Percentiles rank a stretch among this genome's conserved stretches.
Conservation (phyloP, 2,888 invertebrate species). For the Protonemura montana region DNA sequence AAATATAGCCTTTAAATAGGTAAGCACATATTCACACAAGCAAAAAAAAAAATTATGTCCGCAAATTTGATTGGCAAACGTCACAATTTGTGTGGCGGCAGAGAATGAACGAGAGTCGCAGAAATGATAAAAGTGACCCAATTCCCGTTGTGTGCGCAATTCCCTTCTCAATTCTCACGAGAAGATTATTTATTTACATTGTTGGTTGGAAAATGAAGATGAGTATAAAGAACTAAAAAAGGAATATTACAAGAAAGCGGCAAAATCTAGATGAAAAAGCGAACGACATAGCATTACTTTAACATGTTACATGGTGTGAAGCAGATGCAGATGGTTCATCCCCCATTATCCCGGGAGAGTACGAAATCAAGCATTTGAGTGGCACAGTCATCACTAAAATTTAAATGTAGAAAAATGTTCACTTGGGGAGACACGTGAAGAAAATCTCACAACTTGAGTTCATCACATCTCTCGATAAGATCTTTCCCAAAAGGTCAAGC, state of each 20-base stretch:
- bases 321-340: too few relatives aligned
- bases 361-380: too few relatives aligned
- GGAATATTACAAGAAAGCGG: background rate
- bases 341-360: too few relatives aligned
- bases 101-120: constrained; percentile 1
- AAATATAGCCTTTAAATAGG: too few relatives aligned
- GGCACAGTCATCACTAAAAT: too few relatives aligned
- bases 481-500: too few relatives aligned
- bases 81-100: too few relatives aligned
- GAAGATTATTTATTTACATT: background rate
- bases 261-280: background rate
- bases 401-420: too few relatives aligned
- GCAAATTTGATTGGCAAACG: background rate
- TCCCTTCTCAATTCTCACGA: background rate
- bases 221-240: background rate
- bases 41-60: background rate
- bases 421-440: too few relatives aligned
- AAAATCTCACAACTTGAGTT: too few relatives aligned
- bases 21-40: background rate
- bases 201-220: background rate
- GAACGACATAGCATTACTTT: background rate
- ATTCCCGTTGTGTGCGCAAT: background rate
- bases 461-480: too few relatives aligned
- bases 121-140: background rate
- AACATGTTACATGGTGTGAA: too few relatives aligned